Evolutionary conservation across 2,797 vertebrate genomes (phyloP).

Genomic region (Iguana delicatissima): DNA sequence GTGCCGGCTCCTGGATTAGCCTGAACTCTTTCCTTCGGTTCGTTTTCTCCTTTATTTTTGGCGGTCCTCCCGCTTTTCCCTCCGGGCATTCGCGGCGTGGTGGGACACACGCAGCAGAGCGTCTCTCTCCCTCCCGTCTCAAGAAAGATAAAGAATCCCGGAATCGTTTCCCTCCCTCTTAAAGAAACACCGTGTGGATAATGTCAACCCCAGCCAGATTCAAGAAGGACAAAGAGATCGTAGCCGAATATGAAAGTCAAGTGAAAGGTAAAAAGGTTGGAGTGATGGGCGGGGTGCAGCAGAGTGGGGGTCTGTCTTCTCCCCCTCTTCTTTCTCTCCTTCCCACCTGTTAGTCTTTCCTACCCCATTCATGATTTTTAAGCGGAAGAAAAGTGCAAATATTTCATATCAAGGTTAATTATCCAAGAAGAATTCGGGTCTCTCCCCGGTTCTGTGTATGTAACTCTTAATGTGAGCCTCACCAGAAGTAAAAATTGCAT

Average conservation of each 20-base stretch:
- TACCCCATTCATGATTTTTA: neutral
- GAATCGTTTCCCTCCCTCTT: too few species aligned
- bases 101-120: neutral
- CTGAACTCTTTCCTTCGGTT: slow-evolving; percentile 43
- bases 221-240: slow-evolving; percentile 99
- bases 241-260: slow-evolving; percentile 97
- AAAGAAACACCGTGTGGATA: slow-evolving; percentile 71
- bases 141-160: neutral
- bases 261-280: slow-evolving; percentile 90
- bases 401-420: neutral
- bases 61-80: neutral
- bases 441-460: neutral
- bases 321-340: neutral
- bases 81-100: slow-evolving; percentile 13
- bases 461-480: too few species aligned
- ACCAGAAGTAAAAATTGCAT: neutral
- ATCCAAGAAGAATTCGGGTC: neutral
- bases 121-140: neutral
- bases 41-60: neutral
- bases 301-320: neutral
- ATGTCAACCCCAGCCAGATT: slow-evolving; percentile 94
- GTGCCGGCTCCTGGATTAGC: slow-evolving; percentile 76
- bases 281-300: slow-evolving; percentile 16
- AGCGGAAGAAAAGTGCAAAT: neutral
- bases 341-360: neutral